These are phyloP conservation scores for Monopterus albus DNA, from an alignment of 2,113 vertebrate genomes.

Conservation along the genomic window DNA sequence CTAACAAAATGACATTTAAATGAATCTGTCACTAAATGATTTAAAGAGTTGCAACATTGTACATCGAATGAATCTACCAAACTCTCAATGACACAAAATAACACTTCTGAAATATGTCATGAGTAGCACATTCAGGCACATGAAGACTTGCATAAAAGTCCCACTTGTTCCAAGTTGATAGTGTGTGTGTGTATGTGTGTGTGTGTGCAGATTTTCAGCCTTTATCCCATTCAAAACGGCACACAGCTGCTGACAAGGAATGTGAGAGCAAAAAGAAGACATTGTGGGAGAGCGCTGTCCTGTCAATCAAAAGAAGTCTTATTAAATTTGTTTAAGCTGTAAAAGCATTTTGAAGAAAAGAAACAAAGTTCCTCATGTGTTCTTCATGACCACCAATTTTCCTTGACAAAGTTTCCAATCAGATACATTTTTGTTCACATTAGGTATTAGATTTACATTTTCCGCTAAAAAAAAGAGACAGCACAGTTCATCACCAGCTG, in stretches of 20 bases:
- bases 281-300: slow-evolving; percentile 76
- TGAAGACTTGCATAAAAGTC: slow-evolving; percentile 61
- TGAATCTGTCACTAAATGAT: slow-evolving; percentile 19
- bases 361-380: slow-evolving; percentile 71
- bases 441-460: slow-evolving; percentile 39
- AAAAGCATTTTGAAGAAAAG: slow-evolving; percentile 76
- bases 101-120: slow-evolving; percentile 62
- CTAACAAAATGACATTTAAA: neutral
- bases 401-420: slow-evolving; percentile 56
- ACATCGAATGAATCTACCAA: slow-evolving; percentile 21
- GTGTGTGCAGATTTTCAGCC: slow-evolving; percentile 49
- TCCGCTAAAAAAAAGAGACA: neutral
- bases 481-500: slow-evolving; percentile 3
- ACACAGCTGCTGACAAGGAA: slow-evolving; percentile 79
- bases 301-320: slow-evolving; percentile 77
- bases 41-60: slow-evolving; percentile 16
- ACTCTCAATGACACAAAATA: slow-evolving; percentile 51
- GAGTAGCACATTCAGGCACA: slow-evolving; percentile 66
- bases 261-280: slow-evolving; percentile 79
- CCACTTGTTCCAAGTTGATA: slow-evolving; percentile 64
- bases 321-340: slow-evolving; percentile 83
- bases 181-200: slow-evolving; percentile 44
- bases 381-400: slow-evolving; percentile 49
- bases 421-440: slow-evolving; percentile 51
- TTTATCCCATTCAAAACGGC: slow-evolving; percentile 67